Conservation (phyloP, 2,888 invertebrate species). For the Synergus laeviventris region DNA sequence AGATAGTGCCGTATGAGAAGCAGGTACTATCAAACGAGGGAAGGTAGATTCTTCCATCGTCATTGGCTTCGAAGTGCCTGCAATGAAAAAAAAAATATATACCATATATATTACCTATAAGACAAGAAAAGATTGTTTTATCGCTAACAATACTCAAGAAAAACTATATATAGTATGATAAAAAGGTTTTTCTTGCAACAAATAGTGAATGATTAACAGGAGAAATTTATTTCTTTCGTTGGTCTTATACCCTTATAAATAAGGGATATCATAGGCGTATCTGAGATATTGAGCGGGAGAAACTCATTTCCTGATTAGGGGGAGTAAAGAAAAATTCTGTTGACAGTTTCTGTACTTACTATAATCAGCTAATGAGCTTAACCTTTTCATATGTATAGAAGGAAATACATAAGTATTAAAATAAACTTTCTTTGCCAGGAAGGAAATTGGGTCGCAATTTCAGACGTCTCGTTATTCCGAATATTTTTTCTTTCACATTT, state of each 20-base stretch:
- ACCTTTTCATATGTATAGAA: background rate
- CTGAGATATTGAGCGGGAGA: conserved; percentile 16
- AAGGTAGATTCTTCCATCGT: conserved; percentile 59
- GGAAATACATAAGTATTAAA: background rate
- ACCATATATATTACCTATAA: no score
- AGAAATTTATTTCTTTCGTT: conserved; percentile 17
- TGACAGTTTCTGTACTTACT: conserved; percentile 27
- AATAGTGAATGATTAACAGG: conserved; percentile 32
- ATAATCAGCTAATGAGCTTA: conserved; percentile 22
- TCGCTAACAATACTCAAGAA: background rate
- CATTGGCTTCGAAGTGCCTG: conserved; percentile 61
- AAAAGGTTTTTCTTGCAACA: background rate
- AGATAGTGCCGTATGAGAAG: conserved; percentile 86
- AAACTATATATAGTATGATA: background rate
- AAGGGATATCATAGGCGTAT: conserved; percentile 23
- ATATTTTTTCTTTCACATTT: no score
- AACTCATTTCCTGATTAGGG: conserved; percentile 37
- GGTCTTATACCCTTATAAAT: conserved; percentile 23
- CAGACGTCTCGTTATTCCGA: no score
- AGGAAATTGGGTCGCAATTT: no score
- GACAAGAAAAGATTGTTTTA: conserved; percentile 13
- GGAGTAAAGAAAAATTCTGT: conserved; percentile 24
- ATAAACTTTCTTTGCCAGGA: background rate
- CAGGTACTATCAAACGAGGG: conserved; percentile 82
- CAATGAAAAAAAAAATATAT: conserved; percentile 42